Base-by-base conservation (phyloP, 2,113 vertebrate genomes). In the Pelmatolapia mariae region DNA sequence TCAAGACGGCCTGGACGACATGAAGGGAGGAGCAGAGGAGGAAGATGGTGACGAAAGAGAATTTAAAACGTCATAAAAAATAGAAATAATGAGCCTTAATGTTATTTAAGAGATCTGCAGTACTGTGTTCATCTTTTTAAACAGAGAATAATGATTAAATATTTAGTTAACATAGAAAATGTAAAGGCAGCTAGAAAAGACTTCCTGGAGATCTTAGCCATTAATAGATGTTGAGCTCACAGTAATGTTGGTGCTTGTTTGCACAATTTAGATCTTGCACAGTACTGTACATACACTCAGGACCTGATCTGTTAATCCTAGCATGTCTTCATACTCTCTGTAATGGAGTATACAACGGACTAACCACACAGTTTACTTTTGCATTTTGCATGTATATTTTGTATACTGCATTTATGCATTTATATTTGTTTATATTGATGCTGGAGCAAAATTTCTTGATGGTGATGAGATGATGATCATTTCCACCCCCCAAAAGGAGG, bases 1-100 rank as follows among this genome's bases (percentile, higher is more conserved):
- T 99, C 98, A 78, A 99, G 97, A 76, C 97, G 98, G 63, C 98
- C 99, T 99, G 93, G 4, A 11, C 10, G 8, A 85, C 36, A 40
- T n/a, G 36, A 81, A 43, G 18, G 19, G 33, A 52, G 29, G 24
- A 56, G 22, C 29, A 26, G 11, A 57, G 26, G 24, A 40, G 19
- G 22, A 33, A 43, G 36, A 47, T 76, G 24, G 9, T 29, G 43
- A 47, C 19, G 5, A n/a, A 26, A 73, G 22, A 47, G 15, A 76
- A 76, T 29, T 31, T 50, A 19, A 76, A 43, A 71, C 2, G 2
- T 10, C 15, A 50, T 76, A 5, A 19, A 63, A 73, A 18, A 29
- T 29, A 10, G 15, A 76, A 76, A 76, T 47, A 76, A 76, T 29
- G 71, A 5, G 43, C 11, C 10, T 50, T 76, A 19, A 71, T 71